Evolutionary conservation across 2,888 invertebrate species (phyloP).

Genomic region (Rotaria socialis): DNA sequence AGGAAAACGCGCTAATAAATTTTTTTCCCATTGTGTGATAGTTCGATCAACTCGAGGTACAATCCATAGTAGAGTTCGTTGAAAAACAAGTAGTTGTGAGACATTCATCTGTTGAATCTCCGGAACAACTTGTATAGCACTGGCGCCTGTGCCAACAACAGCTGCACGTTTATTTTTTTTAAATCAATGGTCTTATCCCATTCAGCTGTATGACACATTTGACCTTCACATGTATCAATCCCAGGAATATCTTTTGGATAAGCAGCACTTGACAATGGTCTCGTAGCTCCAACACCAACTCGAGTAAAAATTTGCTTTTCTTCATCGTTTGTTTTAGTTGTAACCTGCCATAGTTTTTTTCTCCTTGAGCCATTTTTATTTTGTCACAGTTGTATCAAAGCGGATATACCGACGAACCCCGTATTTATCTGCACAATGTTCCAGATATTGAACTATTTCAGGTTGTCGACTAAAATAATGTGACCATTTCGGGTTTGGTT

Average conservation of each 20-base stretch:
- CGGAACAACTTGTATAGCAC: background rate
- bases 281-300: background rate
- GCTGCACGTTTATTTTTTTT: background rate
- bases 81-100: background rate
- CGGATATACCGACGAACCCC: background rate
- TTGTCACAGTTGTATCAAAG: background rate
- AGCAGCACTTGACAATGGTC: background rate
- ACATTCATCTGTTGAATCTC: background rate
- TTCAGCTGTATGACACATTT: slow-evolving; percentile 14
- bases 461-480: slow-evolving; percentile 9
- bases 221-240: background rate
- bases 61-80: background rate
- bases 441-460: background rate
- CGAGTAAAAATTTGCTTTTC: background rate
- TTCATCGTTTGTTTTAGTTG: no score
- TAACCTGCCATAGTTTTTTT: no score
- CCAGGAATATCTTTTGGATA: background rate
- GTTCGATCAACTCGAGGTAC: background rate
- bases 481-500: slow-evolving; percentile 3
- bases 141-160: background rate
- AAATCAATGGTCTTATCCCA: background rate
- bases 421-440: background rate
- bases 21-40: background rate
- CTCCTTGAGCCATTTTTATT: background rate
- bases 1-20: background rate